A percentile compares a stretch with the other conserved stretches of the same genome.
Evolutionary conservation across 2,797 vertebrate genomes (phyloP).

Genomic region (Esox lucius): DNA sequence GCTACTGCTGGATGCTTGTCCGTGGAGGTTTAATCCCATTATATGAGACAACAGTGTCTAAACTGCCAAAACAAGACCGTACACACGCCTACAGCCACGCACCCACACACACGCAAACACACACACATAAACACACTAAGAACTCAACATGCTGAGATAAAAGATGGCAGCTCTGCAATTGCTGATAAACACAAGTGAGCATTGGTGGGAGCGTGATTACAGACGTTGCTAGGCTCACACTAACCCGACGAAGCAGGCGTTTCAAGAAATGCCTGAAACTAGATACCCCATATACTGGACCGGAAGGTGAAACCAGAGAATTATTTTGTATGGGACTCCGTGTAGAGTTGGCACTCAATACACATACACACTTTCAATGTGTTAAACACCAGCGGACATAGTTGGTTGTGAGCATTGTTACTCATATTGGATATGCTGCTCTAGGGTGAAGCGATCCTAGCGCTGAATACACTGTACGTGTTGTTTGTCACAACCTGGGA

Average conservation of each 20-base stretch:
- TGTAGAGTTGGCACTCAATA: background rate
- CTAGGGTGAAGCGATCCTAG: background rate
- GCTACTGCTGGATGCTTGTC: background rate
- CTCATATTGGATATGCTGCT: background rate
- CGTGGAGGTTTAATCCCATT: conserved; percentile 2
- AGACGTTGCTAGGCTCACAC: background rate
- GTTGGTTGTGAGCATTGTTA: background rate
- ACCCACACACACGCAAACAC: background rate
- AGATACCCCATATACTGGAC: too few species aligned
- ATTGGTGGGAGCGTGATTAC: background rate
- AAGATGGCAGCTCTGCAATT: conserved; percentile 1
- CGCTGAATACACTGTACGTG: background rate
- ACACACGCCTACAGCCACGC: background rate
- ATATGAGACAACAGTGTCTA: background rate
- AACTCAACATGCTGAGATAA: background rate
- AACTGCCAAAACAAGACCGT: background rate
- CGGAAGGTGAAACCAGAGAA: too few species aligned
- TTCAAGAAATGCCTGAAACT: too few species aligned
- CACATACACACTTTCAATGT: background rate
- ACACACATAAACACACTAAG: background rate
- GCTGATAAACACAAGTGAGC: conserved; percentile 4
- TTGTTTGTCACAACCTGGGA: background rate
- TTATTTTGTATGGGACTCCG: too few species aligned
- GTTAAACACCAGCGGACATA: background rate
- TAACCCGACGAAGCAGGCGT: background rate